Conservation (phyloP, 2,888 invertebrate genomes). For the Perithous albicinctus region DNA sequence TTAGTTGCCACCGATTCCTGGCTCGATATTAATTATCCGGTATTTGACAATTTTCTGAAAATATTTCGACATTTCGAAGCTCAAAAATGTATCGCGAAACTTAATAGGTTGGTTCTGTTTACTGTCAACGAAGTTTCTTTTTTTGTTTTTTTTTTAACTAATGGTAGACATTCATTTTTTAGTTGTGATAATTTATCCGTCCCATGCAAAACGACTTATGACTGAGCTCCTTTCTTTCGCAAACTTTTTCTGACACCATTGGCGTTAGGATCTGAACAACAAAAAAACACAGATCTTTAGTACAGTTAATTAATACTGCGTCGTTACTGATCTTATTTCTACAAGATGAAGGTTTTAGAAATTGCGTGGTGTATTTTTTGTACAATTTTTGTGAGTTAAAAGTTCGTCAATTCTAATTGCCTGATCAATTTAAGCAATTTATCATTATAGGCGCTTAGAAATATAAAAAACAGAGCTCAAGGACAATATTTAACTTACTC, state of each 20-base stretch:
- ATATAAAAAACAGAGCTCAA: background rate
- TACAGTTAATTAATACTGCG: too few relatives aligned
- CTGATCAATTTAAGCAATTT: too few relatives aligned
- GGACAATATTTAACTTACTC: constrained; percentile 9
- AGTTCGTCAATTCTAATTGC: too few relatives aligned
- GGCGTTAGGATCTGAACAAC: background rate
- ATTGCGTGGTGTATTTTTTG: too few relatives aligned
- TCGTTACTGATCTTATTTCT: too few relatives aligned
- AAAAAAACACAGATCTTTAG: too few relatives aligned
- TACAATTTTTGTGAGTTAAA: too few relatives aligned
- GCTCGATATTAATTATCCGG: background rate
- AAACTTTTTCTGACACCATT: constrained; percentile 29
- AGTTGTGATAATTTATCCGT: background rate
- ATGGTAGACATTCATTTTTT: constrained; percentile 1
- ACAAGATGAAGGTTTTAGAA: too few relatives aligned
- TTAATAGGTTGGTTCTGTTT: constrained; percentile 18
- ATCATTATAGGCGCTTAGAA: too few relatives aligned
- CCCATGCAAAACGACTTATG: background rate
- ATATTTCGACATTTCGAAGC: constrained; percentile 9
- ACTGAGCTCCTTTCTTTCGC: constrained; percentile 13
- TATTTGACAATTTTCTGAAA: constrained; percentile 9
- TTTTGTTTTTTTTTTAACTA: too few relatives aligned
- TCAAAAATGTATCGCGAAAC: background rate
- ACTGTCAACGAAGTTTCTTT: constrained; percentile 26
- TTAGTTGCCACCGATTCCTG: background rate